Evolutionary conservation across 2,888 invertebrate species (phyloP).

Genomic region (Orthonychiurus folsomi): DNA sequence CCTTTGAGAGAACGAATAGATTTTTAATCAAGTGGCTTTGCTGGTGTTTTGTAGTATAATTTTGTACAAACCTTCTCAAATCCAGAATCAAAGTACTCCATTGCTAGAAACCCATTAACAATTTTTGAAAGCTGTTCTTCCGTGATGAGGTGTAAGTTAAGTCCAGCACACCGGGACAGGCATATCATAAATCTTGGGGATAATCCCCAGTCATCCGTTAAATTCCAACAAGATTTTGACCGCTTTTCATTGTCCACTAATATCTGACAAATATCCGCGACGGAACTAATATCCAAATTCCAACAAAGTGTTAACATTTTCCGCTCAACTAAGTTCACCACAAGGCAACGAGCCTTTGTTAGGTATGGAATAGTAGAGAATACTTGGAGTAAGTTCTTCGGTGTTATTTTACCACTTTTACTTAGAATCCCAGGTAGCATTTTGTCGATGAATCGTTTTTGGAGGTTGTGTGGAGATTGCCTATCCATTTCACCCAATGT

Average conservation of each 20-base stretch:
- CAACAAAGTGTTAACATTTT: constrained; percentile 53
- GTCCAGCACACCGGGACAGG: constrained; percentile 52
- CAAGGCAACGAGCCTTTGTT: constrained; percentile 53
- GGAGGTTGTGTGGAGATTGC: constrained; percentile 43
- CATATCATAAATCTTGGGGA: constrained; percentile 43
- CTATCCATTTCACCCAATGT: constrained; percentile 47
- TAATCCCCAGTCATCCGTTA: constrained; percentile 17
- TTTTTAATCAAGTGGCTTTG: constrained; percentile 38
- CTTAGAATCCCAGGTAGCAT: constrained; percentile 59
- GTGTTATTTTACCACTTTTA: constrained; percentile 52
- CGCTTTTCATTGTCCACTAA: constrained; percentile 14
- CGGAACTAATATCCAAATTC: constrained; percentile 42
- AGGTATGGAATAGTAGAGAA: constrained; percentile 53
- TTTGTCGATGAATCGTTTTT: constrained; percentile 52
- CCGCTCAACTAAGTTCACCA: constrained; percentile 53
- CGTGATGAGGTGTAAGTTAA: constrained; percentile 54
- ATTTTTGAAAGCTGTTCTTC: constrained; percentile 51
- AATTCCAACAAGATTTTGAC: not conserved
- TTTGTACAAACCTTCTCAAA: constrained; percentile 29
- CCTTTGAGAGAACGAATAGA: constrained; percentile 48
- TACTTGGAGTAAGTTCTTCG: constrained; percentile 51
- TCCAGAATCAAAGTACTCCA: constrained; percentile 29
- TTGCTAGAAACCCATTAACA: constrained; percentile 23
- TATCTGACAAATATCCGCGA: constrained; percentile 41
- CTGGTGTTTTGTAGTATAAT: not conserved